Conservation (phyloP, 2,888 invertebrate species). For the Strigamia crassipes region DNA sequence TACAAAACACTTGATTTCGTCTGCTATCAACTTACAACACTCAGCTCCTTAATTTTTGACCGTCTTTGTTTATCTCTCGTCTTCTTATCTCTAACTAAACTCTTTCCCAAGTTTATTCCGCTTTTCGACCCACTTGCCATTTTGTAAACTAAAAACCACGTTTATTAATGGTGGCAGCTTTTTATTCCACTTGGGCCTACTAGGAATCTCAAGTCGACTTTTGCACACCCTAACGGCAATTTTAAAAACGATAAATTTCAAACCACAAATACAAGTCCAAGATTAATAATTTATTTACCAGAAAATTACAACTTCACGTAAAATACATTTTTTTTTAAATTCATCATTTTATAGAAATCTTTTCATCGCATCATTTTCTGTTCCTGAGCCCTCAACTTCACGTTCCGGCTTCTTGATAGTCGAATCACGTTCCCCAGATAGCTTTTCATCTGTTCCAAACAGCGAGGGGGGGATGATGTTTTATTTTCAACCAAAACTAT, state of each 20-base stretch:
- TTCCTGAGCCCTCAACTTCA: neutral
- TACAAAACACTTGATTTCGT: neutral
- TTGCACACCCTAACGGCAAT: neutral
- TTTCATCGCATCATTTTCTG: neutral
- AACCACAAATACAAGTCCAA: neutral
- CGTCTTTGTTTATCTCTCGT: neutral
- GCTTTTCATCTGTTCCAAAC: slow-evolving; percentile 10
- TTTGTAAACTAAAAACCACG: neutral
- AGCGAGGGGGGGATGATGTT: neutral
- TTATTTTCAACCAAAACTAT: neutral
- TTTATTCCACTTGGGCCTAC: neutral
- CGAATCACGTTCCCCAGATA: neutral
- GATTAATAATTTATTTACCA: slow-evolving; percentile 15
- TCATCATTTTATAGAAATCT: neutral
- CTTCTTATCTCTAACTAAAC: slow-evolving; percentile 23
- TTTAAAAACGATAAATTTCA: neutral
- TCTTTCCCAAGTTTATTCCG: neutral
- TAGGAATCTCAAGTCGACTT: neutral
- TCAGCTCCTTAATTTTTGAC: neutral
- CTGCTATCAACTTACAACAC: neutral
- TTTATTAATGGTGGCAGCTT: neutral
- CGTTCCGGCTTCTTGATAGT: neutral
- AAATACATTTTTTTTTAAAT: neutral
- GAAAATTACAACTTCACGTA: neutral
- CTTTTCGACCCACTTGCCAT: neutral